These are phyloP conservation scores for Zaprionus capensis DNA, from an alignment of 1,140 invertebrate species.

Conservation along the genomic window DNA sequence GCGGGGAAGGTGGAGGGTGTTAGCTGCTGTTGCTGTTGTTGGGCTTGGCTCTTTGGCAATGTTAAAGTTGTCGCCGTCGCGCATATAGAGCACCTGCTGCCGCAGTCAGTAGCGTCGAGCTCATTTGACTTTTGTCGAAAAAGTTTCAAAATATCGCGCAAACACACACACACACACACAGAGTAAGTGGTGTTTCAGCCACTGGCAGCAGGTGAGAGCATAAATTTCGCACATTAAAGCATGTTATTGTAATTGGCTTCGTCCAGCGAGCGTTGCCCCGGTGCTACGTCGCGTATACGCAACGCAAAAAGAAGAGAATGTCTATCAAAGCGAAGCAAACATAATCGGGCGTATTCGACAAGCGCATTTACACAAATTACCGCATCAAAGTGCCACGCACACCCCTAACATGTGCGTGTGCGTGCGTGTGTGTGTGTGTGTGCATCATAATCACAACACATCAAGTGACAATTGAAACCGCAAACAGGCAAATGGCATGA, in stretches of 20 bases:
- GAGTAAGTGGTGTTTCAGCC: constrained; percentile 16
- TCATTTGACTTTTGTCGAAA: constrained; percentile 55
- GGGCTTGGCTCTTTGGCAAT: constrained; percentile 40
- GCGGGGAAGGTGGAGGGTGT: neutral
- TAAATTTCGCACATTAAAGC: constrained; percentile 53
- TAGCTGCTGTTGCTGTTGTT: neutral
- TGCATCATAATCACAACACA: constrained; percentile 78
- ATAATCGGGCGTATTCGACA: constrained; percentile 76
- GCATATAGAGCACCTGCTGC: constrained; percentile 66
- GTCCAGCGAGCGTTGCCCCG: neutral
- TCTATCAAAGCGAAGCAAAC: constrained; percentile 58
- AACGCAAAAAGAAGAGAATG: constrained; percentile 23
- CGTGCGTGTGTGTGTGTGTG: constrained; percentile 8
- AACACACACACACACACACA: constrained; percentile 2
- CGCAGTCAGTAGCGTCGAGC: constrained; percentile 17
- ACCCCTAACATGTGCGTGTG: neutral
- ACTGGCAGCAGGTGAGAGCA: constrained; percentile 59
- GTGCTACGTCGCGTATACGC: constrained; percentile 38
- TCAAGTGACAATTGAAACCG: constrained; percentile 83
- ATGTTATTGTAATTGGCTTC: constrained; percentile 45
- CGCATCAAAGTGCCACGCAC: constrained; percentile 52
- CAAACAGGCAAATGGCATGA: constrained; percentile 79
- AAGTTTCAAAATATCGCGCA: constrained; percentile 31
- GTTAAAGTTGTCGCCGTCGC: constrained; percentile 70
- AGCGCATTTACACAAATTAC: constrained; percentile 80